These are phyloP conservation scores for Rhyacophila brunnea DNA, from an alignment of 1,140 invertebrate species.

Conservation along the genomic window DNA sequence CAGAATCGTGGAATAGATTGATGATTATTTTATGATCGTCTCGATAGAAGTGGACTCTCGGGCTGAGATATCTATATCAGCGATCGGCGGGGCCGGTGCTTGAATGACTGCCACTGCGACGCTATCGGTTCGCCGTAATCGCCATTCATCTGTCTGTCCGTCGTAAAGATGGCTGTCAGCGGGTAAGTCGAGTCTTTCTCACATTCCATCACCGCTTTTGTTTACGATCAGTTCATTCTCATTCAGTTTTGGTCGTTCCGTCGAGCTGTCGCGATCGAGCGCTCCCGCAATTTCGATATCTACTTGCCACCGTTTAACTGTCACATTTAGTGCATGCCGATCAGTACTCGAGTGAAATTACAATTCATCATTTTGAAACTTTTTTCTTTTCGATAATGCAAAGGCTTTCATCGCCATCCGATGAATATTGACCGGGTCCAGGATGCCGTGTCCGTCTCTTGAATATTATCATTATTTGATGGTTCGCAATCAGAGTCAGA, in stretches of 20 bases:
- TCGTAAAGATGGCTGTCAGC: neutral
- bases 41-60: too few species aligned
- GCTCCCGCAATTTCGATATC: neutral
- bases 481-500: too few species aligned
- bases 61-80: too few species aligned
- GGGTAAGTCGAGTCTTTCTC: neutral
- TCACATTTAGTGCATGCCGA: too few species aligned
- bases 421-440: constrained; percentile 48
- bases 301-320: neutral
- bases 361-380: neutral
- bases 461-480: too few species aligned
- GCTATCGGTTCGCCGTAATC: too few species aligned
- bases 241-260: neutral
- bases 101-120: too few species aligned
- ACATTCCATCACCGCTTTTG: constrained; percentile 1
- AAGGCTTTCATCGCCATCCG: constrained; percentile 55
- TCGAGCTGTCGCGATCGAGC: neutral
- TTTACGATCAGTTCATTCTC: neutral
- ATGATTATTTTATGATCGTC: too few species aligned
- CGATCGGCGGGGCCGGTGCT: too few species aligned
- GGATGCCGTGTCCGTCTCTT: constrained; percentile 15
- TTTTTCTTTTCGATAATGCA: constrained; percentile 42
- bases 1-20: too few species aligned
- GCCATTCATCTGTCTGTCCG: neutral
- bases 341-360: too few species aligned